Evolutionary conservation across 2,797 vertebrate genomes (phyloP).

Genomic region (Capromys pilorides): DNA sequence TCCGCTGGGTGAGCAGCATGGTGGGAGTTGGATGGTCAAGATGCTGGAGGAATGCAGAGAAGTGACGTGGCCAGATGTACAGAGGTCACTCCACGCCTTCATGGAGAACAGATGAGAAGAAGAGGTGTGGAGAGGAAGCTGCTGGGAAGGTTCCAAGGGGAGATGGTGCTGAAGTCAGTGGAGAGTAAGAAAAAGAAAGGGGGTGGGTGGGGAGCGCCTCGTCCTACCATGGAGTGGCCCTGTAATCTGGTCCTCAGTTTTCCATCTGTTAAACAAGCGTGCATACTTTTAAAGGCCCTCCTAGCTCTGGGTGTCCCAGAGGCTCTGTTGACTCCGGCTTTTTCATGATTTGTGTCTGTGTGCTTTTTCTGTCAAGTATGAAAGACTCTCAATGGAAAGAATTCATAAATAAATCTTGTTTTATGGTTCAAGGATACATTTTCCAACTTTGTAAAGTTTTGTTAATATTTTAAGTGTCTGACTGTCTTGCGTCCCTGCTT

Average conservation of each 20-base stretch:
- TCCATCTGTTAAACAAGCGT: background rate
- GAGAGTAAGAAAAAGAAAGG: background rate
- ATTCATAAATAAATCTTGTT: slow-evolving; percentile 49
- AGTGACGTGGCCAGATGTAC: background rate
- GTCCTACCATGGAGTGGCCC: background rate
- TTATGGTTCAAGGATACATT: slow-evolving; percentile 40
- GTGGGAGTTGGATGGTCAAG: rapidly evolving
- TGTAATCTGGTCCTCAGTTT: slow-evolving; percentile 9
- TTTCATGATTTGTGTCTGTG: background rate
- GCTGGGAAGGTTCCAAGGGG: background rate
- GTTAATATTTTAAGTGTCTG: slow-evolving; percentile 40
- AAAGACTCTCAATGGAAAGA: slow-evolving; percentile 49
- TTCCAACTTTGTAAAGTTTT: slow-evolving; percentile 52
- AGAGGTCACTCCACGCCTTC: background rate
- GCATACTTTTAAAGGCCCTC: background rate
- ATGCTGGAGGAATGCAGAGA: background rate
- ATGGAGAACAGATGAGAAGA: background rate
- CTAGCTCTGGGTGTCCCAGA: background rate
- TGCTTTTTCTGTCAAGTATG: slow-evolving; percentile 28
- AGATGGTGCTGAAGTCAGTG: background rate
- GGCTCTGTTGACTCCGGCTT: background rate
- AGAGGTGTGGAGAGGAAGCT: background rate
- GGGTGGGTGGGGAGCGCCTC: background rate
- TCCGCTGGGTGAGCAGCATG: rapidly evolving
- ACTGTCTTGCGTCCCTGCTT: slow-evolving; percentile 27